These are phyloP conservation scores for Nasonovia ribisnigri DNA, from an alignment of 2,888 invertebrate species.

Conservation along the genomic window DNA sequence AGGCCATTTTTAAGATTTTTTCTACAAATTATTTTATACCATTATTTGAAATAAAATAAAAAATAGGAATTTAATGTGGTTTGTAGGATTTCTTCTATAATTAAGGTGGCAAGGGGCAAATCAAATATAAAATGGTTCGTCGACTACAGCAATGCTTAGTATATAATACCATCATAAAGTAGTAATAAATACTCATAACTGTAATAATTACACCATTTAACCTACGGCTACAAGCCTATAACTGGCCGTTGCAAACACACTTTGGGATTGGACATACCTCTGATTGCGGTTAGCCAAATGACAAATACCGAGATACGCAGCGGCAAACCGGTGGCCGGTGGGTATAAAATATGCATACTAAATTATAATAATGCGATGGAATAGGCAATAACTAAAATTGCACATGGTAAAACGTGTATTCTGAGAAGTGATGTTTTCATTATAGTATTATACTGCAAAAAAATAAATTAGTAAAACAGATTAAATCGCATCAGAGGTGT, in stretches of 20 bases:
- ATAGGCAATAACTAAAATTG: not conserved
- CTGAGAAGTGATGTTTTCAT: not conserved
- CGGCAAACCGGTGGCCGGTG: not conserved
- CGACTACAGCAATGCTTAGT: too few species aligned
- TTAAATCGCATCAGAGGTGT: not conserved
- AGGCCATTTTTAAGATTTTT: too few species aligned
- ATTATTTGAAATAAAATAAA: too few species aligned
- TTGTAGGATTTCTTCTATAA: too few species aligned
- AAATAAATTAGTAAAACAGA: constrained; percentile 11
- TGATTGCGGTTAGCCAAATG: not conserved
- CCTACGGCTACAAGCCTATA: not conserved
- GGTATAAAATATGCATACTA: not conserved
- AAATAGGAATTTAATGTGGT: too few species aligned
- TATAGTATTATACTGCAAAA: not conserved
- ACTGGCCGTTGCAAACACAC: not conserved
- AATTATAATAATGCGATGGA: not conserved
- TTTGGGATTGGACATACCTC: not conserved
- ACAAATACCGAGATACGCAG: not conserved
- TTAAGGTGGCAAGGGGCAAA: too few species aligned
- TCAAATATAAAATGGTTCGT: too few species aligned
- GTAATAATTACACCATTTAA: not conserved
- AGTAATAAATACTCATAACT: too few species aligned
- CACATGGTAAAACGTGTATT: not conserved
- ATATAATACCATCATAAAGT: too few species aligned
- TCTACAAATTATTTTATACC: too few species aligned